Percentiles rank a stretch among this genome's conserved stretches.
Evolutionary conservation across 2,888 invertebrate genomes (phyloP).

Genomic region (Acanthacorydalis orientalis): DNA sequence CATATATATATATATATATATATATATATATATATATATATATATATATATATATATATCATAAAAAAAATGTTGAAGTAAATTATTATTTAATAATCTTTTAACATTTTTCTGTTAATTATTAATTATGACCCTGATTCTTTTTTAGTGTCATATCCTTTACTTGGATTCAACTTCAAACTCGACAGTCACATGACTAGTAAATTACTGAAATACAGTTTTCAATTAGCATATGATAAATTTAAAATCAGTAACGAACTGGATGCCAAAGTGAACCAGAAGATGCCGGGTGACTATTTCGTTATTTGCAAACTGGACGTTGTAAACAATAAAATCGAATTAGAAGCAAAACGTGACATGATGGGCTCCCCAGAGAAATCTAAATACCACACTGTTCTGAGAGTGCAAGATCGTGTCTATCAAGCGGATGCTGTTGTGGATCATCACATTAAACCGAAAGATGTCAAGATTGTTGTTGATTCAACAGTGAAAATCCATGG

Average conservation of each 20-base stretch:
- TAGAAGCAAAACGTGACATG: constrained; percentile 38
- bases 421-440: constrained; percentile 39
- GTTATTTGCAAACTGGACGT: constrained; percentile 38
- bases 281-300: constrained; percentile 31
- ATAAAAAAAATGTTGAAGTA: too few relatives aligned
- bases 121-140: too few relatives aligned
- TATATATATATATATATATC: too few relatives aligned
- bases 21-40: too few relatives aligned
- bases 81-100: too few relatives aligned
- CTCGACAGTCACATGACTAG: constrained; percentile 38
- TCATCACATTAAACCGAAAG: constrained; percentile 35
- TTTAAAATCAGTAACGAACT: constrained; percentile 35
- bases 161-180: constrained; percentile 30
- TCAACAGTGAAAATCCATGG: constrained; percentile 36
- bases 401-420: constrained; percentile 42
- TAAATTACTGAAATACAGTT: constrained; percentile 36
- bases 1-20: too few relatives aligned
- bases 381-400: constrained; percentile 40
- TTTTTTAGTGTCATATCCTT: constrained; percentile 35
- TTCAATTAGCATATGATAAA: constrained; percentile 38
- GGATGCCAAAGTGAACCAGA: constrained; percentile 25
- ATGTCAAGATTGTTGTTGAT: constrained; percentile 36
- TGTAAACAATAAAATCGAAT: constrained; percentile 30
- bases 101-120: too few relatives aligned
- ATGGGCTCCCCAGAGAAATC: constrained; percentile 34